Evolutionary conservation across 2,888 invertebrate genomes (phyloP).

Genomic region (Gibbula magus): DNA sequence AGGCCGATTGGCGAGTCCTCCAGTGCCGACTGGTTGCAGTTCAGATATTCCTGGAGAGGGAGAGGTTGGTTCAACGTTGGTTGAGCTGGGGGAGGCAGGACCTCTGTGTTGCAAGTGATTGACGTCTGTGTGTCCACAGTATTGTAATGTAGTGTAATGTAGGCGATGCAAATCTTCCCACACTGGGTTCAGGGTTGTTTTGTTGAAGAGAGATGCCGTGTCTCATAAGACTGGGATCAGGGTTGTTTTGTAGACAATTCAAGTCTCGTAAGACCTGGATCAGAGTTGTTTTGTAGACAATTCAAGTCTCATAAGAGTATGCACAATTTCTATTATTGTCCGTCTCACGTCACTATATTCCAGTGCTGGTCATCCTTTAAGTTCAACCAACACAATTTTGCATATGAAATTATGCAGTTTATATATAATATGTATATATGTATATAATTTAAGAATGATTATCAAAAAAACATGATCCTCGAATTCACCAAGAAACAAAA

Average conservation of each 20-base stretch:
- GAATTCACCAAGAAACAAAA: conserved; percentile 23
- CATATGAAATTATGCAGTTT: conserved; percentile 22
- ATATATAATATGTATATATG: conserved; percentile 21
- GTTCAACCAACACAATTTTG: conserved; percentile 17
- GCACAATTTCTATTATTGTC: not conserved
- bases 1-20: no score
- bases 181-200: no score
- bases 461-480: conserved; percentile 21
- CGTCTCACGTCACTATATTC: not conserved
- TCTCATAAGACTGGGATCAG: no score
- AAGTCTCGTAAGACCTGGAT: no score
- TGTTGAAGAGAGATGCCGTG: no score
- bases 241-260: no score
- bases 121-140: not conserved
- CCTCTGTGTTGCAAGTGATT: not conserved
- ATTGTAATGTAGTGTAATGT: no score
- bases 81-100: conserved; percentile 1
- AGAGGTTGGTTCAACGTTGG: not conserved
- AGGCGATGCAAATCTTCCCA: no score
- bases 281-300: no score
- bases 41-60: no score
- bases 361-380: not conserved
- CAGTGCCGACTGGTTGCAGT: no score
- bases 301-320: no score
- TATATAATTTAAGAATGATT: conserved; percentile 23